Evolutionary conservation across 2,888 invertebrate genomes (phyloP), one percentile per base, ranked within the genome.

Genomic region (Acrobasis consociella): DNA sequence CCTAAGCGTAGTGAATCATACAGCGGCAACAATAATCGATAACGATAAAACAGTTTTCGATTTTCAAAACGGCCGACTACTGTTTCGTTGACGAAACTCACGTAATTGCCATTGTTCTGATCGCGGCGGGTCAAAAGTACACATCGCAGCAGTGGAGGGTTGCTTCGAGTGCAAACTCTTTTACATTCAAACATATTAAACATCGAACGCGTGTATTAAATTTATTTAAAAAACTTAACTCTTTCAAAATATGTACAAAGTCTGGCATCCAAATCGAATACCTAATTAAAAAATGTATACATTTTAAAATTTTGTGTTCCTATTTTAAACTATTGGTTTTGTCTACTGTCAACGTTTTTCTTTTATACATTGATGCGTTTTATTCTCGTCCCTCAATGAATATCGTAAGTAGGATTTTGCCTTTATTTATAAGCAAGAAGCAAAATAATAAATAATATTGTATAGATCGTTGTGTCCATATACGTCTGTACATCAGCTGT

Each of bases 401-500:
- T 53, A 37, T n/a, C 11, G 16, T 38, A 42, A 56, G 17, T 56
- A 13, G 42, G 17, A 42, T 56, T 56, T 42, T 22, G 56, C 22
- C 17, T 56, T 46, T 56, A 42, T 56, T 56, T 56, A 56, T 22
- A 56, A 42, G 42, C 56, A 56, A 46, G 17, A 56, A 56, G 22
- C 42, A 56, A 46, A 46, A 56, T 56, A 56, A 42, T 56, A 46
- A 46, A 56, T 56, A 56, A 42, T 56, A 56, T 42, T 56, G 17
- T 56, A 56, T 56, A 56, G 56, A 56, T 46, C 39, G 9, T 22
- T 69, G 65, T 64, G 68, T 69, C 80, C 79, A 69, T 80, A 77
- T 69, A 67, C 63, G 73, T 72, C 65, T 63, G 75, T 71, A 72
- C 75, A 67, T 77, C 72, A 83, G 82, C 85, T 67, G 80, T 82